Percentiles rank a stretch among this genome's conserved stretches.
Evolutionary conservation across 2,888 invertebrate genomes (phyloP).

Genomic region (Chaitophorus viminalis): DNA sequence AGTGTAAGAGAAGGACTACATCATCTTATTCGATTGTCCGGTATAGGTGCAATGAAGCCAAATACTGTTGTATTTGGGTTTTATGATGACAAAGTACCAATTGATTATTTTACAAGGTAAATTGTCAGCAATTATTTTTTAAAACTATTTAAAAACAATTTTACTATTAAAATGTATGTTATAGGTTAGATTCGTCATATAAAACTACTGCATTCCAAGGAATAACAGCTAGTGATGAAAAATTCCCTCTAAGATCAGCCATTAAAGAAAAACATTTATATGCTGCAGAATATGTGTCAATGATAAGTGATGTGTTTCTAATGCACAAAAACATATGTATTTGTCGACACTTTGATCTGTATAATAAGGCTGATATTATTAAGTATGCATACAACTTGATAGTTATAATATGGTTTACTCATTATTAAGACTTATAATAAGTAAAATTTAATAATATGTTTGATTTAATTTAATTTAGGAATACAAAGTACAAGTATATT

Average conservation of each 20-base stretch:
- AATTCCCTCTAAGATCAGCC: slow-evolving; percentile 72
- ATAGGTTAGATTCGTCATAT: slow-evolving; percentile 62
- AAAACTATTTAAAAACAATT: slow-evolving; percentile 49
- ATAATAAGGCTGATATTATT: slow-evolving; percentile 80
- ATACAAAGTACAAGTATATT: slow-evolving; percentile 78
- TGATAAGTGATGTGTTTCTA: slow-evolving; percentile 87
- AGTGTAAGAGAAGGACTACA: slow-evolving; percentile 90
- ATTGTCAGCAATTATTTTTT: neutral
- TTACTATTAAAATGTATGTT: slow-evolving; percentile 2
- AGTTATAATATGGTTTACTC: slow-evolving; percentile 46
- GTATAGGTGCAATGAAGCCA: slow-evolving; percentile 99
- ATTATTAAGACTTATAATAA: no score
- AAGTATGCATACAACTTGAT: slow-evolving; percentile 54
- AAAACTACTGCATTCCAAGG: slow-evolving; percentile 64
- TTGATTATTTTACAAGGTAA: slow-evolving; percentile 77
- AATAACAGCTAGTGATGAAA: slow-evolving; percentile 67
- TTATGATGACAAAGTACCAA: slow-evolving; percentile 79
- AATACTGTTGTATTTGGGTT: slow-evolving; percentile 97
- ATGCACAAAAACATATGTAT: slow-evolving; percentile 95
- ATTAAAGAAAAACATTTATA: slow-evolving; percentile 69
- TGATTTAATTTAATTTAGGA: slow-evolving; percentile 67
- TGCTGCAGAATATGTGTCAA: slow-evolving; percentile 80
- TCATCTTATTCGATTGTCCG: slow-evolving; percentile 89
- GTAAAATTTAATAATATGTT: neutral
- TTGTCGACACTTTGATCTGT: slow-evolving; percentile 87